These are phyloP conservation scores for Temnothorax rugatulus DNA, from an alignment of 2,888 invertebrate species.

Conservation along the genomic window DNA sequence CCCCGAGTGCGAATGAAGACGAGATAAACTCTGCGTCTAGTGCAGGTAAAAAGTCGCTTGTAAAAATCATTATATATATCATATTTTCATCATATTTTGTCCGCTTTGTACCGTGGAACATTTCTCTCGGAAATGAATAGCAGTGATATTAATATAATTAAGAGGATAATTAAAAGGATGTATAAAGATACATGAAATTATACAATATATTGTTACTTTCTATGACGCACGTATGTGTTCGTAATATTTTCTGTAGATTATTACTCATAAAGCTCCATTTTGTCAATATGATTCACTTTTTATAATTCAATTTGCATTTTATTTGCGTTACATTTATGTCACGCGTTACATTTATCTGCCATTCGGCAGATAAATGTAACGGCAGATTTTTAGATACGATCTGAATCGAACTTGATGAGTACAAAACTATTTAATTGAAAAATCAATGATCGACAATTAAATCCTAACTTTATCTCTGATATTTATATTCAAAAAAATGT, in stretches of 20 bases:
- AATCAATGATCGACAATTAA: background rate
- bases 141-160: background rate
- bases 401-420: background rate
- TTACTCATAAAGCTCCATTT: background rate
- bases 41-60: background rate
- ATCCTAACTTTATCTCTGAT: background rate
- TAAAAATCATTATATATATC: slow-evolving; percentile 10
- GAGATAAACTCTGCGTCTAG: background rate
- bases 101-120: background rate
- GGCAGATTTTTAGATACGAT: background rate
- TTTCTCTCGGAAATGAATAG: background rate
- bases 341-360: background rate
- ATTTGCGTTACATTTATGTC: background rate
- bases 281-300: background rate
- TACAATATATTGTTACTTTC: background rate
- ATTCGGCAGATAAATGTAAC: background rate
- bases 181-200: background rate
- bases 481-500: background rate
- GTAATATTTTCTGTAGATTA: background rate
- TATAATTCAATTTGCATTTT: slow-evolving; percentile 4
- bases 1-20: background rate
- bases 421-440: background rate
- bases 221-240: background rate
- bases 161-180: background rate
- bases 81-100: too few relatives aligned